Base-by-base conservation (phyloP, 1,140 invertebrate species). In the Cydia strobilella region DNA sequence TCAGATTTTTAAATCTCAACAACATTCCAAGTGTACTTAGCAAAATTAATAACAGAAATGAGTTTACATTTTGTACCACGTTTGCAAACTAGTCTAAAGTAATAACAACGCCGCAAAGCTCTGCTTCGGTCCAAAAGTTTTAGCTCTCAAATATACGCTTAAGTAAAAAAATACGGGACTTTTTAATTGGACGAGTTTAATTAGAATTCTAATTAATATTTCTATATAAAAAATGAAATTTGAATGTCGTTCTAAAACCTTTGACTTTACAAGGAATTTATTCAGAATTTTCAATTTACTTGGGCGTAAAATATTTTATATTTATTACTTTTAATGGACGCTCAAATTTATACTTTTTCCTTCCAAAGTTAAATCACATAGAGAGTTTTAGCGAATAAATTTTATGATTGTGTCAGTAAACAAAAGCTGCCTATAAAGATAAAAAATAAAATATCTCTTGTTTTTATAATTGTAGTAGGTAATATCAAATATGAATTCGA, bases 121-220 rank as follows among this genome's bases (percentile, higher is more conserved):
- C n/a, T 25, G 71, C 45, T 42, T 18, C 23, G 18, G 27, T 42
- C 7, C 35, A 69, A 69, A 39, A 69, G 31, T 69, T 69, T 59
- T 69, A 39, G 25, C 63, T 42, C 18, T 35, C 27, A 20, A 69
- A 69, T 69, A 39, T 69, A 69, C 35, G 65, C 65, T 35, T 12
- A 69, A 69, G 65, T 35, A 69, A 69, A 69, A 69, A 69, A 69
- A 39, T 69, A n/a, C 31, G 65, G 27, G 63, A 39, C 42, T 73
- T 73, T 54, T 73, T 73, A 69, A 69, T 69, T 69, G 65, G 65
- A 69, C 65, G 27, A 35, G 27, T 69, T 35, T 69, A 69, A 69
- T 69, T 69, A 39, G 27, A 73, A 73, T 48, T 23, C 27, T 13
- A 73, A 51, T 73, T 23, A 63, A 74, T 25, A 63, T 62, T 59